Conservation (phyloP, 1,140 invertebrate species). For the Matsumurasca onukii region DNA sequence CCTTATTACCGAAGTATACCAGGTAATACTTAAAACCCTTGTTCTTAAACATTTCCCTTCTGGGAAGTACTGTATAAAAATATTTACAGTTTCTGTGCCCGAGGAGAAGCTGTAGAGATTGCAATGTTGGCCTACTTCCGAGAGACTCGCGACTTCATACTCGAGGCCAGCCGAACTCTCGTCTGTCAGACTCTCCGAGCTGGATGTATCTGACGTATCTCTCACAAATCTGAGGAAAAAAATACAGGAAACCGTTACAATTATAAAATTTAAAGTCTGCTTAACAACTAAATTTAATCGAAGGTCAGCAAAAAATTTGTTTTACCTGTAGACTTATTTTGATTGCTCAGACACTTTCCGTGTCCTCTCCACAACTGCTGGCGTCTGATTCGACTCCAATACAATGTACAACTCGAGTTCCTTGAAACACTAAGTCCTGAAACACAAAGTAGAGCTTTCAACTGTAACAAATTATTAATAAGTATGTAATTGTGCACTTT, state of each 20-base stretch:
- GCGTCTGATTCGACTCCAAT: slow-evolving; percentile 1
- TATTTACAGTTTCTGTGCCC: neutral
- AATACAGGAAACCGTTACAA: neutral
- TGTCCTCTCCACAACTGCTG: neutral
- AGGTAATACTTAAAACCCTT: neutral
- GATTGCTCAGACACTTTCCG: neutral
- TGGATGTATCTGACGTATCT: slow-evolving; percentile 6
- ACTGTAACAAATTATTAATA: no score
- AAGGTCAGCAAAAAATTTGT: neutral
- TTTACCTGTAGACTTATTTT: slow-evolving; percentile 10
- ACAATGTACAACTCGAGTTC: neutral
- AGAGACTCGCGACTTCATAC: neutral
- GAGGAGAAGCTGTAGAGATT: neutral
- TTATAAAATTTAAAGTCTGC: neutral
- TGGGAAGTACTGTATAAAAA: no score
- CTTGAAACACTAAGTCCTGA: neutral
- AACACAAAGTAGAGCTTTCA: no score
- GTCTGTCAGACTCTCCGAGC: neutral
- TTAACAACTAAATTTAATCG: neutral
- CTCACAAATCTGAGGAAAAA: neutral
- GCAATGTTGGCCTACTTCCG: neutral
- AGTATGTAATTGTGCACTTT: no score
- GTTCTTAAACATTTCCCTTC: neutral
- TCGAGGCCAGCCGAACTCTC: neutral
- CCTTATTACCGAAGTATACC: neutral